phyloP scores from a whole-genome alignment of 1,140 invertebrate genomes.

The Arctopsyche grandis region DNA sequence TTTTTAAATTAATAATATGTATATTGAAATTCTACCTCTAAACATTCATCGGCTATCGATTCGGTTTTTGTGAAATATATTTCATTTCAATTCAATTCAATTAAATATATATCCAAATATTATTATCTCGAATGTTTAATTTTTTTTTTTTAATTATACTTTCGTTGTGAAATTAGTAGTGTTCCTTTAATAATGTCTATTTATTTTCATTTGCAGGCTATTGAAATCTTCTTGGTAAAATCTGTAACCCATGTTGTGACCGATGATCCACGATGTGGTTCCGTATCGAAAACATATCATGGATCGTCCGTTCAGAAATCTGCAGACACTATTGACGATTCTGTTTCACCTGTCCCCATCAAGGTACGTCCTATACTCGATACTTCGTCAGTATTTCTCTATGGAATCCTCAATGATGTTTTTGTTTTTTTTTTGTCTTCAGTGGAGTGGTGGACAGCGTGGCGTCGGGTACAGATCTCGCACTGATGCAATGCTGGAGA shows the following conservation, averaged over 20 bases:
- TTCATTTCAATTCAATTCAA: no score
- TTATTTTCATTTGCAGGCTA: conserved; percentile 55
- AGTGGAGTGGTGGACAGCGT: conserved; percentile 39
- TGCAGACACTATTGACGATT: background rate
- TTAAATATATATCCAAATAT: no score
- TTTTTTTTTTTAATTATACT: no score
- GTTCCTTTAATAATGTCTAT: background rate
- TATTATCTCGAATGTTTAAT: no score
- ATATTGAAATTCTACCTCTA: no score
- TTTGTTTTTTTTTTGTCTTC: background rate
- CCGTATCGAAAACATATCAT: conserved; percentile 48
- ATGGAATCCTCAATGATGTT: background rate
- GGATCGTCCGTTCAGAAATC: conserved; percentile 6
- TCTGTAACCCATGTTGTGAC: conserved; percentile 62
- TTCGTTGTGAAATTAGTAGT: no score
- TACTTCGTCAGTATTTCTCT: background rate
- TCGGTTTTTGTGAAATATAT: no score
- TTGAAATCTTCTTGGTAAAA: conserved; percentile 61
- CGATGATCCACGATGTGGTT: conserved; percentile 43
- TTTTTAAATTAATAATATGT: no score
- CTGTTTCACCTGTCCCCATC: conserved; percentile 42
- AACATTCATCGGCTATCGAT: no score
- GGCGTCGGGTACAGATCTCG: conserved; percentile 60
- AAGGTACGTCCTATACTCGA: conserved; percentile 37
- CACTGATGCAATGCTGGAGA: conserved; percentile 77